Evolutionary conservation across 1,140 invertebrate species (phyloP).

Genomic region (Macrotrachela quadricornifera): DNA sequence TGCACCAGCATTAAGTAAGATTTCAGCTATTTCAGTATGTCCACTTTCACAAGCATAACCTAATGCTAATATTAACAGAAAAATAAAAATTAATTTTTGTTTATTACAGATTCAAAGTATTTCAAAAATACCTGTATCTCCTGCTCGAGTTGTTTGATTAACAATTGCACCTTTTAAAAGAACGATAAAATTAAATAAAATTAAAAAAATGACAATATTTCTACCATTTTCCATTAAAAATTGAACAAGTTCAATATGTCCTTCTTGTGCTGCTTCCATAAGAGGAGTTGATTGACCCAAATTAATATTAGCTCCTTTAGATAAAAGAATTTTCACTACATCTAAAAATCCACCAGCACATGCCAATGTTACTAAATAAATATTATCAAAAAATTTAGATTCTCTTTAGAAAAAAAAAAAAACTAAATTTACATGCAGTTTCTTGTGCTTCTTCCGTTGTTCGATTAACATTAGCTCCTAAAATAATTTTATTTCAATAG

Average conservation of each 20-base stretch:
- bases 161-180: conserved; percentile 46
- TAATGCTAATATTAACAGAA: conserved; percentile 41
- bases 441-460: conserved; percentile 93
- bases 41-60: conserved; percentile 33
- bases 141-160: conserved; percentile 68
- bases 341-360: conserved; percentile 91
- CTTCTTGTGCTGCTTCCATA: conserved; percentile 94
- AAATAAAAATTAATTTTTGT: conserved; percentile 75
- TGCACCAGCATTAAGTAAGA: conserved; percentile 26
- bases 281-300: conserved; percentile 65
- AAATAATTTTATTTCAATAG: conserved; percentile 44
- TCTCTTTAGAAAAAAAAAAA: too few relatives aligned
- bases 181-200: neutral
- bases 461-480: conserved; percentile 89
- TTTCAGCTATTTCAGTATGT: conserved; percentile 29
- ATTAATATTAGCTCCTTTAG: conserved; percentile 80
- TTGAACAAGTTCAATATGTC: conserved; percentile 69
- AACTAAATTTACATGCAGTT: conserved; percentile 45
- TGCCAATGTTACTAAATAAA: conserved; percentile 50
- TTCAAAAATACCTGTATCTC: conserved; percentile 23
- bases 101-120: conserved; percentile 34
- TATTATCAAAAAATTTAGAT: too few relatives aligned
- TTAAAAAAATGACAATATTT: neutral
- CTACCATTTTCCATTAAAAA: conserved; percentile 25
- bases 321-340: conserved; percentile 81